Evolutionary conservation across 2,797 vertebrate genomes (phyloP).

Genomic region (Rhadinocentrus ornatus): DNA sequence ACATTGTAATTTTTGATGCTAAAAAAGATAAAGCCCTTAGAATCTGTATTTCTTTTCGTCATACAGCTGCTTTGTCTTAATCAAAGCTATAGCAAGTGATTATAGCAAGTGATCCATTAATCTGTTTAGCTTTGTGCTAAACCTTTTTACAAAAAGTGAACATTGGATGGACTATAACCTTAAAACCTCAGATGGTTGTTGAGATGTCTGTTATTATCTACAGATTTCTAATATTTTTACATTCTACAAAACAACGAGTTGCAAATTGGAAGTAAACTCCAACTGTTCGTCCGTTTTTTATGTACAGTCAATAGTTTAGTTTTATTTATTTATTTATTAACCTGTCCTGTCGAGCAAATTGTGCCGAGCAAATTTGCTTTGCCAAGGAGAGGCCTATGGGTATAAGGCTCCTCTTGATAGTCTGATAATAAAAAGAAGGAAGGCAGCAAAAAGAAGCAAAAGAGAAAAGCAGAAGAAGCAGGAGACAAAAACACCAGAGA

Average conservation of each 20-base stretch:
- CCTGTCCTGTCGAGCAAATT: no score
- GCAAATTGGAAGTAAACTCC: background rate
- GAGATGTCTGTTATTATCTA: background rate
- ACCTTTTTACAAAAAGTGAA: background rate
- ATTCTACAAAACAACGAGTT: background rate
- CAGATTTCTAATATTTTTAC: no score
- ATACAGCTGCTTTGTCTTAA: conserved; percentile 3
- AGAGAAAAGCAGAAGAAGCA: no score
- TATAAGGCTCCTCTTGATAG: no score
- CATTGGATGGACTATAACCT: background rate
- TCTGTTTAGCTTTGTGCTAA: conserved; percentile 3
- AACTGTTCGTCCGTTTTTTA: no score
- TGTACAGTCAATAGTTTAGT: no score
- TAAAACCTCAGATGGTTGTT: background rate
- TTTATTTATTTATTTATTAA: no score
- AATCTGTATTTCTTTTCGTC: conserved; percentile 26
- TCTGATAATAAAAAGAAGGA: no score
- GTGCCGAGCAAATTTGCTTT: no score
- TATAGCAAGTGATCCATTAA: background rate
- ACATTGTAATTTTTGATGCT: conserved; percentile 23
- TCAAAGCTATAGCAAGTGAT: conserved; percentile 3
- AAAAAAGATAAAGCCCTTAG: conserved; percentile 6
- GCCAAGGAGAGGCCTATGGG: no score
- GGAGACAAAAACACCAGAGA: no score
- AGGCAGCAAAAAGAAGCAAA: no score